Base-by-base conservation (phyloP, 1,140 invertebrate genomes). In the Berghia stephanieae region DNA sequence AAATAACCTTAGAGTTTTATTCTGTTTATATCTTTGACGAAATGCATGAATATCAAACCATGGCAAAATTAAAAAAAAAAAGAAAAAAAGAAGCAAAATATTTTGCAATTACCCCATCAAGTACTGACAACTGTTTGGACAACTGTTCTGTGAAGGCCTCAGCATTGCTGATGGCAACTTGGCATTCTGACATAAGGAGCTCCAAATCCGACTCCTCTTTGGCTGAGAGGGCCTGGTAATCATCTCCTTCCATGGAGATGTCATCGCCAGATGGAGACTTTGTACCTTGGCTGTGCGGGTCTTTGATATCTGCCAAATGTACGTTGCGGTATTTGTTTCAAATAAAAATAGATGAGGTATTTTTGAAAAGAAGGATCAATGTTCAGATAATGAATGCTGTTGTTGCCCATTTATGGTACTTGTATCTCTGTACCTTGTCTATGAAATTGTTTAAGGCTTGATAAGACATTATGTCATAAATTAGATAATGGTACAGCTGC, bases 101-200 rank as follows among this genome's bases (percentile, higher is more conserved):
- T 38, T 36, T 63, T 63, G 16, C 5, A 74, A 86, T 91, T 89
- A 95, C 93, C 77, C 94, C 94, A 92, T 97, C 95, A 40, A 97
- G 90, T 75, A 95, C 91, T 43, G 94, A 94, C 18, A 96, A 88
- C 89, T 96, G 94, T 86, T 93, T 93, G 13, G 94, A 93, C 44
- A 96, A 89, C 78, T 94, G 93, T 86, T 95, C 94, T 91, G 95
- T 94, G 89, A 96, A 96, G 16, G 92, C 92, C 89, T 96, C 94
- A 57, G 95, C 95, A 91, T 96, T 94, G 72, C 94, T 93, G 70
- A 96, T 94, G 55, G 94, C 94, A 88, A 93, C 93, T 83, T 95
- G 92, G 88, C 94, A 95, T 79, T 93, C 91, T 0, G 91, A 89
- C 89, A 96, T 93, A 8, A 96, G 89, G 80, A 92, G 91, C 60